phyloP scores from a whole-genome alignment of 92 coral and sea anemone genomes.

The Diadumene lineata region DNA sequence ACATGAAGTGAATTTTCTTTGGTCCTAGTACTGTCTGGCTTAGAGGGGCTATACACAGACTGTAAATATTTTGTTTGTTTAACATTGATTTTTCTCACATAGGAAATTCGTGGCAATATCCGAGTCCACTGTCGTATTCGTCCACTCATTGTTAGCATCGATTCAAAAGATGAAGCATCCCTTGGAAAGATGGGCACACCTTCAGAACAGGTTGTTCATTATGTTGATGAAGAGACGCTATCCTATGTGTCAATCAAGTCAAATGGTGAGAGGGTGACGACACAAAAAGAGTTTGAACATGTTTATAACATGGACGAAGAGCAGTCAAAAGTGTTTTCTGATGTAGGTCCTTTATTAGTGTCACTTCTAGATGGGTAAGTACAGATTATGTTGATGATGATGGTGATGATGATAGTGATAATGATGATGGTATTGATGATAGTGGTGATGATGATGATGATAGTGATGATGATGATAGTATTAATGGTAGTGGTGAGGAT shows the following conservation, averaged over 20 bases:
- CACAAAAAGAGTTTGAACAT: conserved; percentile 89
- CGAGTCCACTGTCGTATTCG: conserved; percentile 97
- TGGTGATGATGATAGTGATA: background rate
- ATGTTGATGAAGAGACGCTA: conserved; percentile 82
- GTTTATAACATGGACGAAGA: conserved; percentile 73
- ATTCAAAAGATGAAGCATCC: conserved; percentile 69
- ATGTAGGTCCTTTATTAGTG: conserved; percentile 83
- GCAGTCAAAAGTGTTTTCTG: conserved; percentile 74
- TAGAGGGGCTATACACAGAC: no score
- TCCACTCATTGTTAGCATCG: conserved; percentile 80
- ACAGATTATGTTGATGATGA: background rate
- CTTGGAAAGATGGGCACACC: conserved; percentile 87
- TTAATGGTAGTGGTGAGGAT: background rate
- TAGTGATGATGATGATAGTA: background rate
- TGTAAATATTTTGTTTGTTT: background rate
- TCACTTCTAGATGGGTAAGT: conserved; percentile 95
- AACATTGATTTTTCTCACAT: background rate
- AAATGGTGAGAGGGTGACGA: conserved; percentile 63
- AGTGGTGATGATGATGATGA: background rate
- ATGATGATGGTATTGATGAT: background rate
- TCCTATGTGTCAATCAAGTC: conserved; percentile 82
- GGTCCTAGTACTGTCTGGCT: no score
- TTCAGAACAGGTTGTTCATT: conserved; percentile 83
- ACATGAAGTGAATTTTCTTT: no score
- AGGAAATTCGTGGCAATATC: conserved; percentile 99